Base-by-base conservation (phyloP, 2,797 vertebrate species). In the Syngnathus acus region DNA sequence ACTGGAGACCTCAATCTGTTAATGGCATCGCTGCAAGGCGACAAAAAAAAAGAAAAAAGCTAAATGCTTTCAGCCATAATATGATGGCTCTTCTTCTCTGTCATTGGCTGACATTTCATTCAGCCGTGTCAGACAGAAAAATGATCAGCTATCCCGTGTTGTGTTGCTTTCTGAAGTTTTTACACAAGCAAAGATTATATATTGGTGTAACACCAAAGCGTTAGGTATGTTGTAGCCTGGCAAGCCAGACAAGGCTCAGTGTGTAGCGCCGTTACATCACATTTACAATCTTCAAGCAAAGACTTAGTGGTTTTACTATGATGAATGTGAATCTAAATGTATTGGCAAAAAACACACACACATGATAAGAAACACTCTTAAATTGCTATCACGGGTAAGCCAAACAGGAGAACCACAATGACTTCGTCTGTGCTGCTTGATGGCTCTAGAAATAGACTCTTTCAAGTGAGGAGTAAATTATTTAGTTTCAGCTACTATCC, bases 1-100 rank as follows among this genome's bases (percentile, higher is more conserved):
- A 83, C 73, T 82, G 78, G 69, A 84, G 84, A 88, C 86, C 90
- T 89, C 90, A 91, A 91, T 91, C 90, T 91, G 88, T 89, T 88
- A 86, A 64, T 66, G 72, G 71, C 59, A 50, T 82, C 83, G 74
- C 45, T 39, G 19, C 4, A 32, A 16, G 2, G 32, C 3, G 32
- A 32, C 32, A 62, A 47, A 32, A 8, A 62, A 51, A 72, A 61
- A 26, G 47, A 43, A 45, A 45, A 45, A 32, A 32, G 32, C 32
- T 32, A 48, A 17, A 48, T 19, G 50, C 74, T 71, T 2, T 17
- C 72, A 76, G 81, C 65, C 68, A 68, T 79, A 81, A 75, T 59
- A 64, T 69, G 77, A 78, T 60, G 57, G 50, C 64, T 76, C 69
- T 68, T 69, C 74, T 78, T 40, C 71, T 68, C 69, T 57, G 53